Conservation (phyloP, 2,113 vertebrate genomes). For the Caranx ignobilis region DNA sequence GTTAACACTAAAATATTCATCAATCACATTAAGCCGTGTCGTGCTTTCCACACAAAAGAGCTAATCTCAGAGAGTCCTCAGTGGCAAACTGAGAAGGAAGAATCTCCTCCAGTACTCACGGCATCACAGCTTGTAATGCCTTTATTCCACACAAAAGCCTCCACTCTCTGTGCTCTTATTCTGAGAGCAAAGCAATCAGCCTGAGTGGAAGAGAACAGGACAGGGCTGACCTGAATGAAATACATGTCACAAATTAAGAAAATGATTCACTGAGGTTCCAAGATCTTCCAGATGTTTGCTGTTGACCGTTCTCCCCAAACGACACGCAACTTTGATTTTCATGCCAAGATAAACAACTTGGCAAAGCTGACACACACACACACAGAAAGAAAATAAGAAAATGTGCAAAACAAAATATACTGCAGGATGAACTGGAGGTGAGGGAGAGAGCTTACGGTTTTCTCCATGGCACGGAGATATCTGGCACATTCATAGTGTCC, state of each 20-base stretch:
- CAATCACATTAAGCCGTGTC: constrained; percentile 55
- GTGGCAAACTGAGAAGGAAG: constrained; percentile 56
- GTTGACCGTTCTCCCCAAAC: constrained; percentile 35
- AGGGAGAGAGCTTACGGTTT: constrained; percentile 77
- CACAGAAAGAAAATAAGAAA: constrained; percentile 22
- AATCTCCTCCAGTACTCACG: constrained; percentile 47
- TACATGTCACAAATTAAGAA: constrained; percentile 58
- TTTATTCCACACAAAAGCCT: constrained; percentile 57
- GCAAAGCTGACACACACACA: constrained; percentile 29
- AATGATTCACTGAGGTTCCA: constrained; percentile 50
- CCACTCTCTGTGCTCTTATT: constrained; percentile 47
- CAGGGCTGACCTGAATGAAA: constrained; percentile 42
- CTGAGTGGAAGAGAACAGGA: constrained; percentile 47
- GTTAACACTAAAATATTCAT: constrained; percentile 78
- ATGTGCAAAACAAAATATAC: not conserved
- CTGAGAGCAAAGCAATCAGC: constrained; percentile 58
- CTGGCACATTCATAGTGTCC: constrained; percentile 86
- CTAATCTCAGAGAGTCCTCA: constrained; percentile 55
- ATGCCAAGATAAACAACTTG: constrained; percentile 57
- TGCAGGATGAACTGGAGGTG: constrained; percentile 8
- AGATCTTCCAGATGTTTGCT: constrained; percentile 70
- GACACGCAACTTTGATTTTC: constrained; percentile 49
- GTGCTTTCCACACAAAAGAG: constrained; percentile 62
- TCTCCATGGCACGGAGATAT: constrained; percentile 81
- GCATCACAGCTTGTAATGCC: constrained; percentile 36